Evolutionary conservation across 2,888 invertebrate species (phyloP), one percentile per base, ranked within the genome.

Genomic region (Drosophila kuntzei): DNA sequence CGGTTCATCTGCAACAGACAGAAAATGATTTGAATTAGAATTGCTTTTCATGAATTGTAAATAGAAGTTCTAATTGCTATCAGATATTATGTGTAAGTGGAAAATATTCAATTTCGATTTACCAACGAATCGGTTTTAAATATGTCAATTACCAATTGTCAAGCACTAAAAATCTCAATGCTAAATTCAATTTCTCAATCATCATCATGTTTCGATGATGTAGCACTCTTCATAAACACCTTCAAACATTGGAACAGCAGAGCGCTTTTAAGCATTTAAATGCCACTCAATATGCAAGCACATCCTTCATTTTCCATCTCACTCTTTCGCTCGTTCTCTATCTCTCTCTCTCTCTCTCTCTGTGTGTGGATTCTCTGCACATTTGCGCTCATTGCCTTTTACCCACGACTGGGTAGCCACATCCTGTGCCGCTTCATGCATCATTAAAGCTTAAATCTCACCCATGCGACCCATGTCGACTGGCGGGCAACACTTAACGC

Each of bases 1-100:
- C 99, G 98, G 96, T 98, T 99, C 99, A 99, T 99, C 99, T 99
- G 96, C 50, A 97, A 96, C 27, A 60, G 14, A 47, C 9, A 49
- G 27, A 54, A 34, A 49, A 6, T 9, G 7, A 49, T 22, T 36
- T 8, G 7, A 20, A 36, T 36, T 14, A 34, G 37, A 61, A 46
- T 18, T 43, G 16, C 18, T 16, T 36, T 2, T 22, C n/a, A 25
- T 27, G 25, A 37, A 11, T n/a, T 29, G n/a, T 41, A 27, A 27
- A 29, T 18, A 18, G 6, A 20, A 12, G 8, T 27, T 51, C 16
- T 51, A 39, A 51, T 51, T 51, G 32, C 32, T 11, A 29, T 16
- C 29, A 29, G 6, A 18, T 18, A 41, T 39, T 18, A 9, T 37
- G 6, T 8, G 34, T 2, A 9, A 9, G 14, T 14, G 27, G 7